These are phyloP conservation scores for Plectrocnemia conspersa DNA, from an alignment of 1,140 invertebrate species.

Conservation along the genomic window DNA sequence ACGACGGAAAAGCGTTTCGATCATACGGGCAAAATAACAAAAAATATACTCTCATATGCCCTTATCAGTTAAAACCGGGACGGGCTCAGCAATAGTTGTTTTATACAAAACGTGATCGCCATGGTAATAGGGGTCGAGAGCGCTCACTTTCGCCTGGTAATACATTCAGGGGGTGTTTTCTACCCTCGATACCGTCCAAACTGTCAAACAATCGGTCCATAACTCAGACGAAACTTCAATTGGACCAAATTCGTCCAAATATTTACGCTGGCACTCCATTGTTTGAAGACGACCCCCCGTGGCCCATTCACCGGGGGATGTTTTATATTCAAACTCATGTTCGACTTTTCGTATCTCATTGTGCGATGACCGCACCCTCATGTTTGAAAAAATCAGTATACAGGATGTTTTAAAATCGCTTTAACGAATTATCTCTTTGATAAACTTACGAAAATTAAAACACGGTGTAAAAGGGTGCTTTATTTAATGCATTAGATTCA, in stretches of 20 bases:
- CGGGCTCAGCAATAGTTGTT: slow-evolving; percentile 8
- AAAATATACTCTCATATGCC: neutral
- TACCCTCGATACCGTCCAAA: neutral
- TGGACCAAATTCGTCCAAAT: neutral
- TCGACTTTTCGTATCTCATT: slow-evolving; percentile 10
- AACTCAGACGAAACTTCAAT: slow-evolving; percentile 5
- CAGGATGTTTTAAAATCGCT: neutral
- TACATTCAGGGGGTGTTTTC: slow-evolving; percentile 1
- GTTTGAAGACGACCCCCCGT: neutral
- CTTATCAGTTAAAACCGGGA: neutral
- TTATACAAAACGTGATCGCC: slow-evolving; percentile 6
- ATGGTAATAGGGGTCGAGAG: neutral
- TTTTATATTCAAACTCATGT: neutral
- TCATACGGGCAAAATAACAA: too few species aligned
- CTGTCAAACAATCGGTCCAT: slow-evolving; percentile 8
- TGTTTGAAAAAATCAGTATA: too few species aligned
- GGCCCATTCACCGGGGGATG: neutral
- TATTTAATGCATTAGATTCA: too few species aligned
- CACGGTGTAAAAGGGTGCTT: too few species aligned
- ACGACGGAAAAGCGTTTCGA: too few species aligned
- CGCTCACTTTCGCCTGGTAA: neutral
- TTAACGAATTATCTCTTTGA: neutral
- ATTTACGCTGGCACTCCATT: too few species aligned
- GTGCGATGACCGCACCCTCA: neutral
- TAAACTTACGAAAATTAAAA: too few species aligned